Percentiles rank a stretch among this genome's conserved stretches.
Evolutionary conservation across 2,888 invertebrate species (phyloP).

Genomic region (Aethes cnicana): DNA sequence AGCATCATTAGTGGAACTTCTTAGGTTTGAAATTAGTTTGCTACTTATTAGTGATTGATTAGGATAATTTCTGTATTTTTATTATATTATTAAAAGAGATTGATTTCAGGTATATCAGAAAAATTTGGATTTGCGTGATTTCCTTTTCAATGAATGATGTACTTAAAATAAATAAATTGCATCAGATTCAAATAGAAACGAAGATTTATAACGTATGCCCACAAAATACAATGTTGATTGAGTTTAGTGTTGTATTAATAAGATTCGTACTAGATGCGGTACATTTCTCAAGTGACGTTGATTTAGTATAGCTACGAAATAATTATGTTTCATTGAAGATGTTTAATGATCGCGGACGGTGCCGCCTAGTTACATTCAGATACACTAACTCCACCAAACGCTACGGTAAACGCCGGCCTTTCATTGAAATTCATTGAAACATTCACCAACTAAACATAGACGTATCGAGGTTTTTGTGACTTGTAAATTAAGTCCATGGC

Average conservation of each 20-base stretch:
- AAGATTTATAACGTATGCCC: not conserved
- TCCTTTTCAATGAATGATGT: too few relatives aligned
- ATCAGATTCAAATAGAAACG: not conserved
- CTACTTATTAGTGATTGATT: not conserved
- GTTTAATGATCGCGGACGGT: slow-evolving; percentile 17
- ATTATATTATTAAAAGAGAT: not conserved
- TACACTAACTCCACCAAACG: too few relatives aligned
- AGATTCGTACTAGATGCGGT: slow-evolving; percentile 25
- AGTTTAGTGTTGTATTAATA: slow-evolving; percentile 26
- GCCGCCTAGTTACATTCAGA: slow-evolving; percentile 13
- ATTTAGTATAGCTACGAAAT: slow-evolving; percentile 25
- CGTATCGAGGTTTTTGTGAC: not conserved
- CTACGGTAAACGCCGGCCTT: too few relatives aligned
- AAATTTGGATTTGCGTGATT: too few relatives aligned
- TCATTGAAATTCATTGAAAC: too few relatives aligned
- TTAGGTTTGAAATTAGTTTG: slow-evolving; percentile 7
- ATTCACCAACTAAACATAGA: too few relatives aligned
- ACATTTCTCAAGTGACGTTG: slow-evolving; percentile 25
- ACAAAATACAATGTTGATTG: slow-evolving; percentile 25
- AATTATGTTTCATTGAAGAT: slow-evolving; percentile 25
- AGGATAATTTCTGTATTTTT: not conserved
- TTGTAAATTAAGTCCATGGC: not conserved
- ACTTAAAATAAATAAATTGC: too few relatives aligned
- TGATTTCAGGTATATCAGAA: too few relatives aligned
- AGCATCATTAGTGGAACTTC: slow-evolving; percentile 1